Evolutionary conservation across 2,797 vertebrate species (phyloP), one percentile per base, ranked within the genome.

Genomic region (Acomys russatus): DNA sequence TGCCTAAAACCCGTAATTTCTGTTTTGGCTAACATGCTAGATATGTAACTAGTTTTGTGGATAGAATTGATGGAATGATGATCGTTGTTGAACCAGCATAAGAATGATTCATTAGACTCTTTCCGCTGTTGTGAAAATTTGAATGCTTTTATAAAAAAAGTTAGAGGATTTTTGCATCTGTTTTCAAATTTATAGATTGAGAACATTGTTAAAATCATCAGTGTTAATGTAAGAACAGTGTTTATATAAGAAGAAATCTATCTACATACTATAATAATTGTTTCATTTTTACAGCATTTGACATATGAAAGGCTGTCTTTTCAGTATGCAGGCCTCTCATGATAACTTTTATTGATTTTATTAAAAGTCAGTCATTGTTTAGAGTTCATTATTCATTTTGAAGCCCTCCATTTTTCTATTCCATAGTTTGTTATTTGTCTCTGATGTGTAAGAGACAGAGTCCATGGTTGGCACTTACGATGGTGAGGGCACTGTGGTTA

Each of bases 281-380:
- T 71, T 93, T 18, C 18, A 49, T 3, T 90, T 95, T 96, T 88
- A 44, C 54, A 82, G 49, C 71, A 88, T 92, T 95, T 78, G 82
- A 77, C 20, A 79, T 70, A 59, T 85, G 1, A 78, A 51, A 64
- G 44, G 10, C n/a, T 73, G 51, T 80, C 22, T 94, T 96, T 89
- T 78, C 20, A 56, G 77, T 28, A 76, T 90, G 94, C 33, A 77
- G 1, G 77, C n/a, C 8, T 93, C 54, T 90, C 56, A 94, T 83
- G 23, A 85, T 92, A 92, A 93, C 77, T 90, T 96, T 70, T 89
- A 68, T 51, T 93, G 64, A 79, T 80, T 96, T 96, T 70, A 73
- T 95, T 90, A 56, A 79, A 95, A 93, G 89, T 23, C 1, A 91
- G 0, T 96, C 38, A 70, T 94, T 92, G 20, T 90, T 87, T 92